Percentiles rank a stretch among this genome's conserved stretches.
Evolutionary conservation across 2,797 vertebrate species (phyloP).

Genomic region (Hirundo rustica): DNA sequence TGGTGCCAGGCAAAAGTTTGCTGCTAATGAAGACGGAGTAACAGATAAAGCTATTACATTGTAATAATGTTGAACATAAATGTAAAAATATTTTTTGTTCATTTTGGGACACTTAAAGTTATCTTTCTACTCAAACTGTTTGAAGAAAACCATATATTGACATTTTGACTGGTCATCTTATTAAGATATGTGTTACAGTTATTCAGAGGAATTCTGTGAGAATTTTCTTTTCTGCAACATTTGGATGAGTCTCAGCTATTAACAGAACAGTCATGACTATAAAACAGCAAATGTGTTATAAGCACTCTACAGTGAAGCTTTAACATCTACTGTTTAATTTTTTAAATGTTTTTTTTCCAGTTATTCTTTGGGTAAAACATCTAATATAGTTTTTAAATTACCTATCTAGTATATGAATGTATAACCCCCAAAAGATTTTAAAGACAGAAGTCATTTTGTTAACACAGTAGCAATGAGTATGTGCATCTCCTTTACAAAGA

Average conservation of each 20-base stretch:
- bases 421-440: neutral
- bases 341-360: neutral
- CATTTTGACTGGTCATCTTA: neutral
- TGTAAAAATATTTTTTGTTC: neutral
- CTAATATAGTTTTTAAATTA: neutral
- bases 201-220: neutral
- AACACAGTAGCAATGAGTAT: neutral
- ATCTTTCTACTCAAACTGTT: neutral
- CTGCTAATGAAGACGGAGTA: neutral
- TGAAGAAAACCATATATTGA: neutral
- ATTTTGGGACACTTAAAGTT: neutral
- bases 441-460: neutral
- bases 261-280: neutral
- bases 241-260: neutral
- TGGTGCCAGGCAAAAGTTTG: neutral
- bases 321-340: neutral
- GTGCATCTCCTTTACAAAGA: neutral
- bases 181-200: neutral
- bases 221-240: neutral
- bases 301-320: neutral
- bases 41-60: neutral
- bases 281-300: neutral
- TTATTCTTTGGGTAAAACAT: neutral
- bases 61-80: neutral
- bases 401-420: neutral